Base-by-base conservation (phyloP, 2,888 invertebrate species). In the Cotesia congregata region DNA sequence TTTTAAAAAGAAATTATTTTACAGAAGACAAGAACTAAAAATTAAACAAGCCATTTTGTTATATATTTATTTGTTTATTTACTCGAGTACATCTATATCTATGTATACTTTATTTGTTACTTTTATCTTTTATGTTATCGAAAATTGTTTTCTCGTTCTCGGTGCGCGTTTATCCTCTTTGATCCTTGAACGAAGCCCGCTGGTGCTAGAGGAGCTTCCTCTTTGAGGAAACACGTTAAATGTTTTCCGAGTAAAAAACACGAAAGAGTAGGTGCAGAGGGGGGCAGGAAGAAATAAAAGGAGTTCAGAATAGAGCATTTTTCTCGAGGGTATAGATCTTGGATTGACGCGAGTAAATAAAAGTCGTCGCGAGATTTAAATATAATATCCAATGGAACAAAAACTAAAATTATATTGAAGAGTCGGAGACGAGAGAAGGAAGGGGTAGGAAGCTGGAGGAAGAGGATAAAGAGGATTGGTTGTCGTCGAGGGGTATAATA, bases 401-500 rank as follows among this genome's bases (percentile, higher is more conserved):
- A 65, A 65, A 69, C 65, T 76, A 9, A 62, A 62, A 50, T 40
- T 64, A 41, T 38, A 73, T 30, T 50, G 64, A 7, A 40, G 38
- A 67, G 38, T 30, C 30, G 4, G 30, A 30, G 30, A 30, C 30
- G 30, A 30, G 20, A 20, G 41, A 65, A 72, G 73, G 60, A 74
- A 75, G 73, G 60, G 74, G 75, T n/a, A 50, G 60, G 62, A 64
- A 73, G 41, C 30, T 60, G 6, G 40, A 61, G 38, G 60, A 20
- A 38, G 69, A 15, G 62, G 30, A 7, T 67, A 74, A 72, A 69
- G 75, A 64, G 60, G 76, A 65, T 69, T 15, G 62, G 70, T 77
- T 60, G 61, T 68, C 70, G 59, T 81, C 80, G 81, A 81, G 82
- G 72, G 72, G 81, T 80, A 82, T 85, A 83, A 84, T 85, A 86